Base-by-base conservation (phyloP, 2,797 vertebrate genomes). In the Gouania willdenowi region DNA sequence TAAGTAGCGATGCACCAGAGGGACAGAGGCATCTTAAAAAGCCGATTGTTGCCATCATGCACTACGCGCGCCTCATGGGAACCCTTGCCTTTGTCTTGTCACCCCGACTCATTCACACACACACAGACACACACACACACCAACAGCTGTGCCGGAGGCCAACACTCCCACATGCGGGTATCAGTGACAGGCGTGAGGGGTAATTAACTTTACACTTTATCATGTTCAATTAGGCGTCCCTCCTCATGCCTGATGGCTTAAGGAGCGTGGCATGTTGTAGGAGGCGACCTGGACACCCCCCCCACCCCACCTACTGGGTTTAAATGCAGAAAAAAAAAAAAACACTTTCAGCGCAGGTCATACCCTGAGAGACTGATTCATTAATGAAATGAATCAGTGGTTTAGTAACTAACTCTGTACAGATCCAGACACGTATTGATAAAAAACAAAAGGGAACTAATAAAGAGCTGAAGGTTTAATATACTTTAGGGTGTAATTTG, bases 191-290 rank as follows among this genome's bases (percentile, higher is more conserved):
- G 93, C 92, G 89, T 93, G 93, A 94, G 91, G 90, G 93, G 94
- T 98, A 98, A 98, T 98, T 98, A 98, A 98, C 94, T 96, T 95
- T 93, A 94, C 92, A 98, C 95, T 98, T 98, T 98, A 98, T 98
- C 95, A 97, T 98, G 95, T 98, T 98, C 95, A 98, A 97, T 98
- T 98, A 98, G 91, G 89, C 85, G 77, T 91, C 88, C 90, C 71
- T 74, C 92, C 92, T 91, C 88, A 54, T 93, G 91, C 87, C 92
- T 91, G 93, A 95, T 96, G 88, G 90, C 88, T 93, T 98, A 94
- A 95, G 79, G 86, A 96, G 92, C 93, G 67, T 95, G 92, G 91
- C 83, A 75, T 86, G 89, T 89, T 85, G 65, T 85, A 71, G 71
- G 77, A 75, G 67, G 68, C 40, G 60, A 71, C 50, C 30, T 82